Conservation (phyloP, 2,888 invertebrate genomes). For the Machimus rusticus region DNA sequence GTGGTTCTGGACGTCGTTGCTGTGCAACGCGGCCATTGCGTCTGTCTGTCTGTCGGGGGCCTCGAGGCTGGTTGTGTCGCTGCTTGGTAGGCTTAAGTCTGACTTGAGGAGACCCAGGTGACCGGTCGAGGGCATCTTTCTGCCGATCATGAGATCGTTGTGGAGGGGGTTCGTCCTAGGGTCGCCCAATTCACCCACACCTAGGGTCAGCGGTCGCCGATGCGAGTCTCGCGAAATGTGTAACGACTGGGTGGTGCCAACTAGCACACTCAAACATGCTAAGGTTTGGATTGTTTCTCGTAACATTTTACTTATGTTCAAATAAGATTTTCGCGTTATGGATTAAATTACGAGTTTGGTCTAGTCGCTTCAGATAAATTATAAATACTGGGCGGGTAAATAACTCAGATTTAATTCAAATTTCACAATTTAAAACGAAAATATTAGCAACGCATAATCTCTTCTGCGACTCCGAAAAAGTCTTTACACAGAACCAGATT, state of each 20-base stretch:
- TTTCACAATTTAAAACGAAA: neutral
- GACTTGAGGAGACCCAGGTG: neutral
- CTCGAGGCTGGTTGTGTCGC: neutral
- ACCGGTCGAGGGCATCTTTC: neutral
- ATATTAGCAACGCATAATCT: neutral
- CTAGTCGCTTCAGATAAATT: neutral
- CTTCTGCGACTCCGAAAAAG: neutral
- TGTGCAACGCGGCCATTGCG: neutral
- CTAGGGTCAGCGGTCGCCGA: constrained; percentile 43
- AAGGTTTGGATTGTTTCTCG: constrained; percentile 48
- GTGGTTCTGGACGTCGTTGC: constrained; percentile 28
- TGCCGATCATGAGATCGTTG: neutral
- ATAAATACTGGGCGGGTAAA: neutral
- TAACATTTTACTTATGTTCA: constrained; percentile 43
- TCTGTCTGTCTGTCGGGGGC: neutral
- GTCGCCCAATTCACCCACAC: constrained; percentile 39
- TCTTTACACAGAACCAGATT: neutral
- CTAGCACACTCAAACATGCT: constrained; percentile 47
- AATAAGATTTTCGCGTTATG: neutral
- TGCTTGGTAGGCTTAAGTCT: neutral
- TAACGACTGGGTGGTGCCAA: constrained; percentile 44
- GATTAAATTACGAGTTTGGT: neutral
- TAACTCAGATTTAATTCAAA: neutral
- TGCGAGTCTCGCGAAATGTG: constrained; percentile 48
- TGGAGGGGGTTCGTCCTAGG: constrained; percentile 16